These are phyloP conservation scores for Bombus superbus DNA, from an alignment of 1,140 invertebrate species.

Conservation along the genomic window DNA sequence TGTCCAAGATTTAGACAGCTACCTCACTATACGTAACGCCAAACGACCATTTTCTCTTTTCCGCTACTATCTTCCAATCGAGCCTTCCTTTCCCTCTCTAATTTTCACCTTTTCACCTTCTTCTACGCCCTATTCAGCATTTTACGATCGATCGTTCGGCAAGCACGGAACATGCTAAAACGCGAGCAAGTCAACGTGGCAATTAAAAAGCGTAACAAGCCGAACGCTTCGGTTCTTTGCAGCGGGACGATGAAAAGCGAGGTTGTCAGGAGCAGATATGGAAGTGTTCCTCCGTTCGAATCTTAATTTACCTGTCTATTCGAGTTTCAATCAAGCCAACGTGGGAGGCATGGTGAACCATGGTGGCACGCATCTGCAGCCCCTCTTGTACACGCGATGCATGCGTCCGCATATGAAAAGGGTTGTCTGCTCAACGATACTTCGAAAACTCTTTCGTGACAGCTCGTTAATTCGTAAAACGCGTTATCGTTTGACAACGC, in stretches of 20 bases:
- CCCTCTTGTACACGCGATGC: slow-evolving; percentile 32
- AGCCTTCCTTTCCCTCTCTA: neutral
- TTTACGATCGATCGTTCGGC: neutral
- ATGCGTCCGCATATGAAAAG: slow-evolving; percentile 1
- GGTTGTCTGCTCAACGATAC: slow-evolving; percentile 15
- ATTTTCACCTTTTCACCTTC: neutral
- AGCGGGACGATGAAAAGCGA: slow-evolving; percentile 50
- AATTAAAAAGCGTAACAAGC: slow-evolving; percentile 4
- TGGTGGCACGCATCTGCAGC: slow-evolving; percentile 19
- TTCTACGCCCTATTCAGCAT: neutral
- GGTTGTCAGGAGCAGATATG: slow-evolving; percentile 40
- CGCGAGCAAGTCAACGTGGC: neutral
- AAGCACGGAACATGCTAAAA: neutral
- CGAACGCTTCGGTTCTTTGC: slow-evolving; percentile 26
- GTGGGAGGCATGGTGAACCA: neutral
- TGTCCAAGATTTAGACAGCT: neutral
- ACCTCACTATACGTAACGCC: neutral
- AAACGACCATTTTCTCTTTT: too few relatives aligned
- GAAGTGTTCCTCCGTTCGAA: slow-evolving; percentile 43
- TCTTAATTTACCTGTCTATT: slow-evolving; percentile 65
- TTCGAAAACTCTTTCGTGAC: slow-evolving; percentile 62
- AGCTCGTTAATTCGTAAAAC: slow-evolving; percentile 63
- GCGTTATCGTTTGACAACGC: slow-evolving; percentile 39
- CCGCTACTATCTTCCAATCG: too few relatives aligned
- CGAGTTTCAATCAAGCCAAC: slow-evolving; percentile 57